Evolutionary conservation across 2,888 invertebrate species (phyloP), one percentile per base, ranked within the genome.

Genomic region (Macaria notata): DNA sequence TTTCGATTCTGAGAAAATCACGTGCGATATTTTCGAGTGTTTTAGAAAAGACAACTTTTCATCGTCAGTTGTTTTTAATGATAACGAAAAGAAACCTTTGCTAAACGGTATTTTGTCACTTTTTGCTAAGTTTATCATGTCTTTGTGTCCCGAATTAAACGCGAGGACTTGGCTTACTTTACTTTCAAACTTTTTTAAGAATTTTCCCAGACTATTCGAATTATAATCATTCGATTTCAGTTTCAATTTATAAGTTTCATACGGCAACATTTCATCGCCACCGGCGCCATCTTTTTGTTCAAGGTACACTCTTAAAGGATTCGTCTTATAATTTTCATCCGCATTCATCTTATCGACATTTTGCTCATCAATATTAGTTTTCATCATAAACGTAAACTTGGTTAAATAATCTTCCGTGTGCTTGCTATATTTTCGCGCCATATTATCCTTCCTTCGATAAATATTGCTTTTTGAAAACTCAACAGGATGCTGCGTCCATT

Each of bases 201-300:
- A 88, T 50, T 75, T 87, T 0, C 72, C 73, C 19, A 89, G 57
- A 64, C 75, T 81, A 31, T 72, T 64, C 0, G 67, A 62, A 56
- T 79, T 82, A 36, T 72, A 85, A 7, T 80, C 70, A 29, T 70
- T 79, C n/a, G 71, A 75, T 64, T 80, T 83, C 65, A 88, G 67
- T 73, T 84, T 88, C 0, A 65, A 62, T 67, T 81, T 79, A 44
- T 88, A 90, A 4, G 55, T 75, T 55, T 81, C 78, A 49, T 79
- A 77, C 64, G 86, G 82, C 71, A 88, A 72, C 72, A 86, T 81
- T 73, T 75, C 68, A 33, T 79, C 77, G 2, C 69, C 54, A 1
- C 91, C 88, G 4, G 72, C 86, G 60, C 89, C 91, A 75, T 88
- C 72, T 79, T 81, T 88, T 55, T 91, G 90, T 68, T 91, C 89